These are phyloP conservation scores for Drosophila phalerata DNA, from an alignment of 2,888 invertebrate species.

Conservation along the genomic window DNA sequence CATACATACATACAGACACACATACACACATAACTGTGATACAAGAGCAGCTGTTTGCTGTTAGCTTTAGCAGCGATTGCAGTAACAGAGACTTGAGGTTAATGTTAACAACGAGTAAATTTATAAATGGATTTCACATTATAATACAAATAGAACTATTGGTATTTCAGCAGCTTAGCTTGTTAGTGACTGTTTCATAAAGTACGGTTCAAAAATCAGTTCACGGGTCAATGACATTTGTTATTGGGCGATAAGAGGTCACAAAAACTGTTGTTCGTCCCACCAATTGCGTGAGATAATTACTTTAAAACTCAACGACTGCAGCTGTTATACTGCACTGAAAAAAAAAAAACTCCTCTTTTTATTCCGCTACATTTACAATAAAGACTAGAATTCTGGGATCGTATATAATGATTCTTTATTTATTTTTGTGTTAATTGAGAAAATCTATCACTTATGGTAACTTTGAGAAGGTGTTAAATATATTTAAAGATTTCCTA, in stretches of 20 bases:
- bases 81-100: conserved; percentile 22
- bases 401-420: too few species aligned
- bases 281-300: conserved; percentile 17
- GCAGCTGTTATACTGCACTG: conserved; percentile 13
- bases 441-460: too few species aligned
- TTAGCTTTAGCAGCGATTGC: conserved; percentile 34
- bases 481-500: too few species aligned
- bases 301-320: conserved; percentile 2
- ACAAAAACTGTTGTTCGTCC: conserved; percentile 6
- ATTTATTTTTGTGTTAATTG: too few species aligned
- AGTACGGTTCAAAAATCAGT: conserved; percentile 2
- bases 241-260: conserved; percentile 12
- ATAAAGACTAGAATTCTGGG: too few species aligned
- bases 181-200: not conserved
- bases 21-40: conserved; percentile 9
- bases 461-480: too few species aligned
- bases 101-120: conserved; percentile 11
- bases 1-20: conserved; percentile 5
- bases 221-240: conserved; percentile 39
- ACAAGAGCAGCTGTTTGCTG: conserved; percentile 53
- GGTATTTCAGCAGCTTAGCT: not conserved
- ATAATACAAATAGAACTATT: not conserved
- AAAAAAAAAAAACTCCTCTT: not conserved
- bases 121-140: conserved; percentile 12
- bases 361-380: not conserved